A percentile compares a stretch with the other conserved stretches of the same genome.
These are phyloP conservation scores for Hedya salicella DNA, from an alignment of 2,888 invertebrate species.

Conservation along the genomic window DNA sequence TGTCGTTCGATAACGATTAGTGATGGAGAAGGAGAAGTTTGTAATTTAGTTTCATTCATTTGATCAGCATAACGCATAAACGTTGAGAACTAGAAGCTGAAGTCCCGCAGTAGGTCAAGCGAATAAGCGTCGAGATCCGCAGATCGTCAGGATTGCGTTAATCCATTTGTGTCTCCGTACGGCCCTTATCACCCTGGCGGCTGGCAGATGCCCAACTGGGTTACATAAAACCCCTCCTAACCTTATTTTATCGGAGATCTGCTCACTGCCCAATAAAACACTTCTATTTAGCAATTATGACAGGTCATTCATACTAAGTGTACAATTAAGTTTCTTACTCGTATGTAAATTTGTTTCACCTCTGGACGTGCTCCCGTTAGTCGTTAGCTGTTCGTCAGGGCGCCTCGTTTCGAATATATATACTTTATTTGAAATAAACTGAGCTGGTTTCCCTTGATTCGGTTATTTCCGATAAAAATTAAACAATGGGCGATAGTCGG, in stretches of 20 bases:
- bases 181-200: neutral
- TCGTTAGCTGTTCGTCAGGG: neutral
- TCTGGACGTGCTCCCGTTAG: neutral
- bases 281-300: too few relatives aligned
- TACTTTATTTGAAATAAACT: too few relatives aligned
- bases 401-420: neutral
- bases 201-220: slow-evolving; percentile 31
- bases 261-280: neutral
- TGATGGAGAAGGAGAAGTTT: too few relatives aligned
- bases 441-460: too few relatives aligned
- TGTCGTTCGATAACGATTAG: too few relatives aligned
- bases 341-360: neutral
- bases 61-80: too few relatives aligned
- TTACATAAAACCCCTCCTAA: neutral
- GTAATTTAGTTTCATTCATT: too few relatives aligned
- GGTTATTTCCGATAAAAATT: too few relatives aligned
- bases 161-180: slow-evolving; percentile 29
- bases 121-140: slow-evolving; percentile 16
- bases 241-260: neutral
- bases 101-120: slow-evolving; percentile 25
- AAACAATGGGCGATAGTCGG: too few relatives aligned
- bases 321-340: neutral
- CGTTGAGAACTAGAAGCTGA: too few relatives aligned
- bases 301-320: too few relatives aligned
- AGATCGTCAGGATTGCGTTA: slow-evolving; percentile 14